Evolutionary conservation across 2,113 vertebrate species (phyloP), one percentile per base, ranked within the genome.

Genomic region (Proterorhinus semilunaris): DNA sequence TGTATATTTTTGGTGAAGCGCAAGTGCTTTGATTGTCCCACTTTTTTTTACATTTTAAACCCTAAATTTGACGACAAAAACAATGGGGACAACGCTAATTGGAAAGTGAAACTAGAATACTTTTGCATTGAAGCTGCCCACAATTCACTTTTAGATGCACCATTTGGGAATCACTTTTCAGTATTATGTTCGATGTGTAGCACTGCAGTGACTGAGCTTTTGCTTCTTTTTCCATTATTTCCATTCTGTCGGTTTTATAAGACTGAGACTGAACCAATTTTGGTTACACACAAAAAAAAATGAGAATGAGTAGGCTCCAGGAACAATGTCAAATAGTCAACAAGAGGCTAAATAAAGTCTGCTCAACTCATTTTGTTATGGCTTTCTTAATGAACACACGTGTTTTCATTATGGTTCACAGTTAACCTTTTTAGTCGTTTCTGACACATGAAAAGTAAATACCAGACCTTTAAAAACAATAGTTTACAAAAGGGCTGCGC

Each of bases 261-360:
- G 13, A 12, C 17, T 53, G 54, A 57, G 66, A 53, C 15, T 7
- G 15, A 36, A 17, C 44, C 66, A 70, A 59, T 4, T 6, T 12
- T 16, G 50, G 58, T 66, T 49, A 70, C 36, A 76, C 47, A 44
- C n/a, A n/a, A n/a, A 66, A 59, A 72, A 52, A 51, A 65, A 57
- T 72, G n/a, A 52, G 48, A 10, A 43, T 48, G 68, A 71, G 58
- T 84, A 61, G 79, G 72, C 70, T 79, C 67, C 73, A 81, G 75
- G 87, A 75, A 89, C 67, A 86, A 76, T 91, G 89, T 86, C 87
- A 89, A 90, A 54, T 81, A 78, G 86, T 85, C 86, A 84, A 68
- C 74, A 83, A 85, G 68, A 84, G 79, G 52, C 51, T 83, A 50
- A 85, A 85, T 87, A 89, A 90, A 90, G 90, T 78, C 65, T 87